Conservation (phyloP, 2,888 invertebrate genomes). For the Sialis lutaria region DNA sequence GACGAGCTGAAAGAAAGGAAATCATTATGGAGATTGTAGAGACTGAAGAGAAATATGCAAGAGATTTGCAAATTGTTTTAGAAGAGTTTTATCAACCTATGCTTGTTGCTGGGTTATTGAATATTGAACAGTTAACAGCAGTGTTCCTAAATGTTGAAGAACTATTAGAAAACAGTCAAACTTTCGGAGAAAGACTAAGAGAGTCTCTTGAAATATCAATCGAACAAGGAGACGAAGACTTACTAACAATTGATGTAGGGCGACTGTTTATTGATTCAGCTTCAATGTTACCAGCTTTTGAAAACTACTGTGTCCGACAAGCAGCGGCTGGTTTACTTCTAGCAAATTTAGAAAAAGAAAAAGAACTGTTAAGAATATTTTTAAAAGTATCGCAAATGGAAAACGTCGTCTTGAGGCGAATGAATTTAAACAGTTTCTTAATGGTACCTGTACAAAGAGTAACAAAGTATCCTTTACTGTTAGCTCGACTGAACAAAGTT, state of each 20-base stretch:
- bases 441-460: constrained; percentile 97
- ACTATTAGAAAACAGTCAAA: constrained; percentile 71
- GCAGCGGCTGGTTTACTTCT: constrained; percentile 74
- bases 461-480: constrained; percentile 85
- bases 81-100: constrained; percentile 90
- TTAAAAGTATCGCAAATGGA: constrained; percentile 94
- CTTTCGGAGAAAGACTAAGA: constrained; percentile 69
- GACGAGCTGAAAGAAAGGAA: constrained; percentile 79
- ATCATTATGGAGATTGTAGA: constrained; percentile 90
- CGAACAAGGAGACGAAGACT: constrained; percentile 69
- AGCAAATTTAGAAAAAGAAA: constrained; percentile 85
- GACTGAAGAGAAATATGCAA: constrained; percentile 88
- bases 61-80: constrained; percentile 79
- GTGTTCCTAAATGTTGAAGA: constrained; percentile 91
- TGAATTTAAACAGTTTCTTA: constrained; percentile 94
- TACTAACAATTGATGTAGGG: constrained; percentile 78
- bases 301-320: constrained; percentile 88
- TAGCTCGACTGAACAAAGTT: constrained; percentile 79
- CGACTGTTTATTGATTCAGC: constrained; percentile 79
- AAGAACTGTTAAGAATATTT: constrained; percentile 84
- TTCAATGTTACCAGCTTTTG: constrained; percentile 86
- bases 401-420: constrained; percentile 76
- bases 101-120: constrained; percentile 78
- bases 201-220: constrained; percentile 72
- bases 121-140: constrained; percentile 77